Evolutionary conservation across 2,113 vertebrate species (phyloP).

Genomic region (Microcebus lehilahytsara): DNA sequence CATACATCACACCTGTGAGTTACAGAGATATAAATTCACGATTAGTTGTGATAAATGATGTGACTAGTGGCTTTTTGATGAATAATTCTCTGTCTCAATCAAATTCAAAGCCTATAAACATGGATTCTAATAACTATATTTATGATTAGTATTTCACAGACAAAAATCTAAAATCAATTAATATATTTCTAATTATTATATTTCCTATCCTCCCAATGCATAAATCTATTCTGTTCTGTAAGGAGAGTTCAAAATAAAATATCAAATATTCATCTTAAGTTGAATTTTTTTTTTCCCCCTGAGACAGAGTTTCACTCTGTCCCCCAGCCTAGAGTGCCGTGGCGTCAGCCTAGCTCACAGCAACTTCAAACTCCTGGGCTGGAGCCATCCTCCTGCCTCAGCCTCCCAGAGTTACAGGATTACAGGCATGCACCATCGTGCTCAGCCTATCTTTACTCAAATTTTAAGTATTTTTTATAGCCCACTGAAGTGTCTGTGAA

Average conservation of each 20-base stretch:
- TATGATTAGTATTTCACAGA: conserved; percentile 81
- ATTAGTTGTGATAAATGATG: conserved; percentile 50
- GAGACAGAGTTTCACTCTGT: too few species aligned
- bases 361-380: too few species aligned
- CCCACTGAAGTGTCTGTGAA: conserved; percentile 75
- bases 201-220: conserved; percentile 72
- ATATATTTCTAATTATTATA: conserved; percentile 79
- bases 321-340: too few species aligned
- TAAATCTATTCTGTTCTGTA: conserved; percentile 78
- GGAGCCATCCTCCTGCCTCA: too few species aligned
- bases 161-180: conserved; percentile 82
- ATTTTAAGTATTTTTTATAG: conserved; percentile 84
- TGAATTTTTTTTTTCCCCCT: too few species aligned
- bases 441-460: conserved; percentile 69
- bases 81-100: conserved; percentile 50
- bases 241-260: conserved; percentile 77
- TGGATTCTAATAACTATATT: conserved; percentile 63
- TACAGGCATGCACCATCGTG: not conserved
- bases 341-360: too few species aligned
- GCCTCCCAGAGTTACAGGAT: too few species aligned
- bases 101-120: conserved; percentile 42
- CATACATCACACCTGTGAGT: conserved; percentile 57
- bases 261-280: conserved; percentile 76
- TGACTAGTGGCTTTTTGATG: conserved; percentile 3
- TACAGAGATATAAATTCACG: conserved; percentile 55